Evolutionary conservation across 2,113 vertebrate genomes (phyloP).

Genomic region (Cololabis saira): DNA sequence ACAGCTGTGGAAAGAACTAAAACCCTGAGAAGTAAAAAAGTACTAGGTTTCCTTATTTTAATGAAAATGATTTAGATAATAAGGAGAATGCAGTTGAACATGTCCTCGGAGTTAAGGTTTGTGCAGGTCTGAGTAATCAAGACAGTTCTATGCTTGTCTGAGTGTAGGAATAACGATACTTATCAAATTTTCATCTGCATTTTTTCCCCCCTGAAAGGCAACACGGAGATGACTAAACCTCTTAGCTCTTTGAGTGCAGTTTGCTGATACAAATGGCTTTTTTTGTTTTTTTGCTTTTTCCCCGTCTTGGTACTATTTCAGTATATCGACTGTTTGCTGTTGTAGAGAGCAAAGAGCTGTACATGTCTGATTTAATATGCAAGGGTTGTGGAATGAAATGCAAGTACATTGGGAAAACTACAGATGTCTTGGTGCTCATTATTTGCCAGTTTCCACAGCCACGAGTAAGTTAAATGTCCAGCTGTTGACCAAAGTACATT

Average conservation of each 20-base stretch:
- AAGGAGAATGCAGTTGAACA: constrained; percentile 4
- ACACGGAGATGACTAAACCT: not conserved
- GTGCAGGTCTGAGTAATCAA: constrained; percentile 1
- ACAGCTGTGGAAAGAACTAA: not conserved
- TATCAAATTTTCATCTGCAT: constrained; percentile 5
- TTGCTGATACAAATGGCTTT: not conserved
- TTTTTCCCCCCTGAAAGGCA: not conserved
- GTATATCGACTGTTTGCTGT: no score
- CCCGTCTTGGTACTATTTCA: no score
- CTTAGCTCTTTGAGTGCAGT: not conserved
- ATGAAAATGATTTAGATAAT: not conserved
- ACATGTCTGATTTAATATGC: no score
- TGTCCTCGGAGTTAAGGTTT: not conserved
- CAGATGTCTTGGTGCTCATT: no score
- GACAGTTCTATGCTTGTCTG: constrained; percentile 31
- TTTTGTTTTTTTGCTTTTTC: not conserved
- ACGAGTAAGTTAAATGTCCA: no score
- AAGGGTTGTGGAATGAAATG: no score
- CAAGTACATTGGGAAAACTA: no score
- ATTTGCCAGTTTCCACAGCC: no score
- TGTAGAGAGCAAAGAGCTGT: no score
- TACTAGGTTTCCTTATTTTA: not conserved
- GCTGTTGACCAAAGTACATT: no score
- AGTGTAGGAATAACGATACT: no score
- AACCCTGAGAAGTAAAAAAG: not conserved